Base-by-base conservation (phyloP, 1,140 invertebrate genomes). In the Drosophila mojavensis region DNA sequence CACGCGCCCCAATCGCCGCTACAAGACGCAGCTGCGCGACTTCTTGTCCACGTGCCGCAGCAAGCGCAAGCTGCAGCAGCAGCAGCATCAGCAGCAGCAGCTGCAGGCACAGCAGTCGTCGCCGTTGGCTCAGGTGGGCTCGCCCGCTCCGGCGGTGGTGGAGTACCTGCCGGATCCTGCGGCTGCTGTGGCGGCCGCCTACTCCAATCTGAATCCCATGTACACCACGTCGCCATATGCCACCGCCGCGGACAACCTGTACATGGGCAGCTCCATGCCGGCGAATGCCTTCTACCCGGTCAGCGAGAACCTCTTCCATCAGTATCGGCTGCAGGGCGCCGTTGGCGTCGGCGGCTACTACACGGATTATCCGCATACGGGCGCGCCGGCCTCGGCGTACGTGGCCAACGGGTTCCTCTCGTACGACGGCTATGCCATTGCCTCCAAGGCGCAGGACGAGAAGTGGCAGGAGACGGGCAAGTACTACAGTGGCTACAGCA, bases 11-110 rank as follows among this genome's bases (percentile, higher is more conserved):
- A 97, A 97, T 73, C 94, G 97, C 28, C 94, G 98, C 78, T 98
- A 98, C 92, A 98, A 98, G 92, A 98, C 97, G 5, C 97, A 98
- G 92, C 93, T 98, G 4, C 93, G 97, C 33, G 98, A 99, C 93
- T 98, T 98, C 91, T 93, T 98, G 5, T 98, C 97, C 5, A 98
- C 97, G 1, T 98, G 97, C 92, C 94, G 97, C 60, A 97, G 96
- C 64, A 98, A 98, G 92, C 94, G 97, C 83, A 97, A 98, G 93
- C 93, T 96, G 26, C 94, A 95, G 13, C 93, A 91, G 20, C 77
- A 79, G 48, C 83, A 88, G 45, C 74, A 81, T 11, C 83, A 88
- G 7, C 80, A 89, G 9, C 82, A 98, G 93, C 93, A 92, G 43
- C 73, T 64, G 45, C 68, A 63, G 17, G 61, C 67, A 5, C 77